Conservation (phyloP, 2,797 vertebrate genomes). For the Petrocephalus schoutedeni region DNA sequence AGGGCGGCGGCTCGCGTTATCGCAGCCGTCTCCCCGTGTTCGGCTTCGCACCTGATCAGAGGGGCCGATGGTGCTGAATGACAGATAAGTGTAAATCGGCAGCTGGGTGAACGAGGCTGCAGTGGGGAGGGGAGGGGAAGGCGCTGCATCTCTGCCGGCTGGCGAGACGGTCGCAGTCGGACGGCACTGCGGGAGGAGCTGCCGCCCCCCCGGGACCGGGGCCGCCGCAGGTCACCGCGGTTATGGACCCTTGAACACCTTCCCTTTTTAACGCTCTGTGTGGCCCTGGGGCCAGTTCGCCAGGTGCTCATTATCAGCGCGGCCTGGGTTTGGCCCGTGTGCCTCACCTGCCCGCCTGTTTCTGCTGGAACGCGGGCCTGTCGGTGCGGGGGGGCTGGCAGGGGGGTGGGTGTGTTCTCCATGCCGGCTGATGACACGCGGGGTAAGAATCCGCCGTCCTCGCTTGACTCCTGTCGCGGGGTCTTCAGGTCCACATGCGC, state of each 20-base stretch:
- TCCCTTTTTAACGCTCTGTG: background rate
- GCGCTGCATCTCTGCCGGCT: background rate
- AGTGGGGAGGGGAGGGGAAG: background rate
- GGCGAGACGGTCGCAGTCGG: background rate
- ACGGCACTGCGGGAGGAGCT: background rate
- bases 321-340: background rate
- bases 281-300: background rate
- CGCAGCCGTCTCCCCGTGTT: background rate
- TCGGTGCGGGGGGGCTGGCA: background rate
- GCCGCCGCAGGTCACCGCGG: background rate
- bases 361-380: background rate
- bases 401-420: background rate
- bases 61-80: background rate
- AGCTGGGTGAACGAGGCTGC: background rate
- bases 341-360: background rate
- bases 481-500: background rate
- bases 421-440: background rate
- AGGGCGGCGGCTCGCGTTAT: background rate
- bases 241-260: background rate
- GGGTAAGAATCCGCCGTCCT: background rate
- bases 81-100: background rate
- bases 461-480: background rate
- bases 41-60: background rate
- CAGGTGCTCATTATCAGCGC: background rate
- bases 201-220: background rate